Base-by-base conservation (phyloP, 2,888 invertebrate genomes). In the Diaperis boleti region DNA sequence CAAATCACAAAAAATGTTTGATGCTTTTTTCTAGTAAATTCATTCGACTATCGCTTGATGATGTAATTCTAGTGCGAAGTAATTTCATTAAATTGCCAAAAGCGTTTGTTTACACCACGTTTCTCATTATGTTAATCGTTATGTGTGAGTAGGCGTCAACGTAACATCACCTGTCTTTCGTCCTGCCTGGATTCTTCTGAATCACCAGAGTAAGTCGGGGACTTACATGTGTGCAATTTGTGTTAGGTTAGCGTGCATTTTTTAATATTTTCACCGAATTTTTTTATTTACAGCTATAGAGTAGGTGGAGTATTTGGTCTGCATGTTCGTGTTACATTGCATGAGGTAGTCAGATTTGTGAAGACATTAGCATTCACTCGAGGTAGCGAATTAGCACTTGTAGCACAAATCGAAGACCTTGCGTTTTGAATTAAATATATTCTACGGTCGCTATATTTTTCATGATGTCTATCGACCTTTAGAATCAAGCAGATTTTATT, bases 81-180 rank as follows among this genome's bases (percentile, higher is more conserved):
- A 26, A 26, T n/a, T n/a, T n/a, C n/a, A 26, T 1, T 33, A 10
- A 33, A 33, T 11, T 33, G 10, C 11, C n/a, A 10, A 33, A 1
- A 39, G 39, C 15, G 15, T 6, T 42, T 18, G 10, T 11, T 18
- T 42, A 26, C 26, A 15, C 18, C 22, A 22, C 17, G 8, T 35
- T 37, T 50, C 33, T 1, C 17, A 59, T 45, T 52, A 31, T 65
- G 57, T 62, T 62, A 62, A 62, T 29, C 42, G 52, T 74, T 74
- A 72, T 77, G 72, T 76, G 73, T 72, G 72, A 76, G 76, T 80
- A 81, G 81, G 78, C 81, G 78, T 77, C 81, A 75, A 73, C 80
- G 80, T 78, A 79, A 78, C 76, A 76, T 76, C 80, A 81, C 78
- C 77, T 82, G 82, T 79, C 78, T 81, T 76, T 76, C 80, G 70